Base-by-base conservation (phyloP, 2,888 invertebrate genomes). In the Leucophenga montana region DNA sequence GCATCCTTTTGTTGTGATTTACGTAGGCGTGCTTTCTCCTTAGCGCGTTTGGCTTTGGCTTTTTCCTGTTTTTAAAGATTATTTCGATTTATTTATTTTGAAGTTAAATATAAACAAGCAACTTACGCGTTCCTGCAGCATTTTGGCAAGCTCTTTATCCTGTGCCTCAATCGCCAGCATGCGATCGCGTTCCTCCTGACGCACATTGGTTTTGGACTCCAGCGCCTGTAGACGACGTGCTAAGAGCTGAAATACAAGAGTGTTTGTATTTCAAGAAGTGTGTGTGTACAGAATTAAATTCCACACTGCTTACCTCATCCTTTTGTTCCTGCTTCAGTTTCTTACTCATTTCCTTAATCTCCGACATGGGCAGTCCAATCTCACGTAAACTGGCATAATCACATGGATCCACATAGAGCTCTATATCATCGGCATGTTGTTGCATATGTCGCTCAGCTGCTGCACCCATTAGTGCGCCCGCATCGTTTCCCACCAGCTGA, bases 91-190 rank as follows among this genome's bases (percentile, higher is more conserved):
- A 73, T 11, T 50, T 5, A 2, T 18, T 5, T 0, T 18, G 0
- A 11, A 46, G 3, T 62, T 20, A 39, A 4, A 74, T 71, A 88
- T 1, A 48, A 62, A n/a, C n/a, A n/a, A 27, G 27, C 2, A 27
- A 27, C 73, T 73, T 77, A 87, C 87, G 79, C 92, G 89, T 85
- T 94, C 94, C 85, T 95, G 94, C 59, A 95, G 87, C 89, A 94
- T 91, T 85, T 92, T 92, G 1, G 95, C 95, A 65, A 95, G 86
- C 86, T 95, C 95, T 73, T 94, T 92, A 83, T 95, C 95, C 86
- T 95, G 94, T 0, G 94, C 94, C 88, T 95, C 94, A 78, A 94
- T 93, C 1, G 94, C 94, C 74, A 94, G 85, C 80, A 93, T 90
- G 74, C 93, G 90, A 87, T 94, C 94, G 3, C 71, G 83, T 57